A percentile compares a stretch with the other conserved stretches of the same genome.
Conservation (phyloP, 2,113 vertebrate genomes). For the Falcunculus frontatus region DNA sequence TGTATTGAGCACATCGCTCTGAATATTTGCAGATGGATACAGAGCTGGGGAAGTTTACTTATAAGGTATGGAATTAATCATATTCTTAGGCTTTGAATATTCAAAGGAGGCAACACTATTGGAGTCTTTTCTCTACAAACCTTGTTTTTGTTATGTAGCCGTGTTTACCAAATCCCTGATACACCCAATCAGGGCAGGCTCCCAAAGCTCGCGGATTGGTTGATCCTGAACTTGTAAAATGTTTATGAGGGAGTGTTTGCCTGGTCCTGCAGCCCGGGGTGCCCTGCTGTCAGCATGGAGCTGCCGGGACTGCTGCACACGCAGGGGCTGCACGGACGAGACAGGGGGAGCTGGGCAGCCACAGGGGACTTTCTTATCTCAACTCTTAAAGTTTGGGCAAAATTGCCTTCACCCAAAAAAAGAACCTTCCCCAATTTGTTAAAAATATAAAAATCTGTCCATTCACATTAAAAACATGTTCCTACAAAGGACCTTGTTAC, state of each 20-base stretch:
- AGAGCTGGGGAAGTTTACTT: not conserved
- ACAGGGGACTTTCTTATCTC: not conserved
- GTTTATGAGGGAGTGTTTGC: constrained; percentile 65
- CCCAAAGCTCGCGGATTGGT: constrained; percentile 13
- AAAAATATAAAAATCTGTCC: not conserved
- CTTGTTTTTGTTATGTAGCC: constrained; percentile 41
- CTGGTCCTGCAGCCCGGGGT: constrained; percentile 50
- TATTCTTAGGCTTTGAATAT: not conserved
- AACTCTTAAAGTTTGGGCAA: not conserved
- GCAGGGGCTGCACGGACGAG: not conserved
- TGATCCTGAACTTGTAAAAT: constrained; percentile 58
- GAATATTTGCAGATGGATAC: constrained; percentile 42
- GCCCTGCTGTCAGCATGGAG: constrained; percentile 41
- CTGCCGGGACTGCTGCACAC: constrained; percentile 10
- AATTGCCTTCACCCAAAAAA: not conserved
- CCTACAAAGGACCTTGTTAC: not conserved
- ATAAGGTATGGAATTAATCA: not conserved
- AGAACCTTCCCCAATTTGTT: not conserved
- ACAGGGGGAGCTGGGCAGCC: not conserved
- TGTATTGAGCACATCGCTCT: constrained; percentile 32
- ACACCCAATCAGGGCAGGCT: constrained; percentile 34
- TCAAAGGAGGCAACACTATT: not conserved
- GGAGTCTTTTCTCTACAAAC: not conserved
- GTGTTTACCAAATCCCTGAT: constrained; percentile 46
- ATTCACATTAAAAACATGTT: not conserved